These are phyloP conservation scores for Pipistrellus pipistrellus DNA, from an alignment of 2,797 vertebrate species.

Conservation along the genomic window DNA sequence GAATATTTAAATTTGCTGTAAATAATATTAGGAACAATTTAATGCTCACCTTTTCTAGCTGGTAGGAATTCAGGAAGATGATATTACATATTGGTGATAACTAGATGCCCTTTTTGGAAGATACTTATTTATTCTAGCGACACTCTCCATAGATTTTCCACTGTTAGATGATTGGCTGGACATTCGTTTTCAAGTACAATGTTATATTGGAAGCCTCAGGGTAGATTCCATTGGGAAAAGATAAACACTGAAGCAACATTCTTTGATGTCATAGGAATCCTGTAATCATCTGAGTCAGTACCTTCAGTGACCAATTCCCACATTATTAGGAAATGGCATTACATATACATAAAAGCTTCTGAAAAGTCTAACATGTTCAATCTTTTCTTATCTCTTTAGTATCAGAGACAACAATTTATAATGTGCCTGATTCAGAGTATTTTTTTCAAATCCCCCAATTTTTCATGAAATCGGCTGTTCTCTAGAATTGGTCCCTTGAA, in stretches of 20 bases:
- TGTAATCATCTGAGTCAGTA: background rate
- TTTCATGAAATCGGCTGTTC: background rate
- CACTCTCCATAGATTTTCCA: background rate
- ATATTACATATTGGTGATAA: background rate
- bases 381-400: background rate
- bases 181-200: background rate
- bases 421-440: background rate
- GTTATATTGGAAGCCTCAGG: background rate
- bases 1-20: background rate
- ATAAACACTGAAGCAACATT: background rate
- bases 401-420: background rate
- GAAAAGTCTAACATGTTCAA: background rate
- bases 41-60: background rate
- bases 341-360: background rate
- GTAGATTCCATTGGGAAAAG: background rate
- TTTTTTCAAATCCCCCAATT: background rate
- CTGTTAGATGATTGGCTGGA: background rate
- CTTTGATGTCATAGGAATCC: background rate
- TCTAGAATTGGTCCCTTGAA: background rate
- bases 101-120: background rate
- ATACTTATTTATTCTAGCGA: slow-evolving; percentile 19
- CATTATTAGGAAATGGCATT: background rate
- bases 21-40: background rate
- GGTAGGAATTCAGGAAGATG: background rate
- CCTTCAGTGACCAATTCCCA: background rate